Percentiles rank a stretch among this genome's conserved stretches.
Evolutionary conservation across 2,888 invertebrate species (phyloP).

Genomic region (Timema podura): DNA sequence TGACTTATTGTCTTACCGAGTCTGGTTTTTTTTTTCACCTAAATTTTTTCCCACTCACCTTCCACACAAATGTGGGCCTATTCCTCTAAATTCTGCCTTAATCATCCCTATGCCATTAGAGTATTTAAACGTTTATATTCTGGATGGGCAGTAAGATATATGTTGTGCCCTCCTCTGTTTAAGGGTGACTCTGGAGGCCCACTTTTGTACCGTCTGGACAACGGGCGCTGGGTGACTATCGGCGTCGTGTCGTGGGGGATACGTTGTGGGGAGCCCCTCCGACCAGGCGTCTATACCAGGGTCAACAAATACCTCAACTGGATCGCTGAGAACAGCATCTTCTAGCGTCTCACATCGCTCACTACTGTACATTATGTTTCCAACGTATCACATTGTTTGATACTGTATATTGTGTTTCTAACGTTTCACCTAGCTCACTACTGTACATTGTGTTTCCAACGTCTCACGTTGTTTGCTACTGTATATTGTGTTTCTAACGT

Average conservation of each 20-base stretch:
- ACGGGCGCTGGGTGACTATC: conserved; percentile 70
- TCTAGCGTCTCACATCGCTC: conserved; percentile 8
- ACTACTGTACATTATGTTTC: background rate
- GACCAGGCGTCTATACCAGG: conserved; percentile 75
- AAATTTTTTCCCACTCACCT: too few species aligned
- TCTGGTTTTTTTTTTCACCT: too few species aligned
- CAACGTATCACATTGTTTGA: background rate
- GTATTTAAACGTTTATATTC: too few species aligned
- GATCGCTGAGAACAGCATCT: conserved; percentile 56
- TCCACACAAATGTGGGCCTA: too few species aligned
- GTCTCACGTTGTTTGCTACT: too few species aligned
- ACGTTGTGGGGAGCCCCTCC: conserved; percentile 68
- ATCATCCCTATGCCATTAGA: too few species aligned
- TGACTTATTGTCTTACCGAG: too few species aligned
- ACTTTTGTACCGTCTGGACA: conserved; percentile 65
- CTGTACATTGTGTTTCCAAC: background rate
- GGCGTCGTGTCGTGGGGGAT: conserved; percentile 86
- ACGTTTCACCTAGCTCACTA: background rate
- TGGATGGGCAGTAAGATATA: too few species aligned
- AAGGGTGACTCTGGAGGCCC: conserved; percentile 86
- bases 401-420: too few species aligned
- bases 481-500: too few species aligned
- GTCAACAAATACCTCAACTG: conserved; percentile 68
- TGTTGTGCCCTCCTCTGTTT: conserved; percentile 27
- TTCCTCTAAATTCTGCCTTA: too few species aligned